These are phyloP conservation scores for Cathartes aura DNA, from an alignment of 2,113 vertebrate genomes.

Conservation along the genomic window DNA sequence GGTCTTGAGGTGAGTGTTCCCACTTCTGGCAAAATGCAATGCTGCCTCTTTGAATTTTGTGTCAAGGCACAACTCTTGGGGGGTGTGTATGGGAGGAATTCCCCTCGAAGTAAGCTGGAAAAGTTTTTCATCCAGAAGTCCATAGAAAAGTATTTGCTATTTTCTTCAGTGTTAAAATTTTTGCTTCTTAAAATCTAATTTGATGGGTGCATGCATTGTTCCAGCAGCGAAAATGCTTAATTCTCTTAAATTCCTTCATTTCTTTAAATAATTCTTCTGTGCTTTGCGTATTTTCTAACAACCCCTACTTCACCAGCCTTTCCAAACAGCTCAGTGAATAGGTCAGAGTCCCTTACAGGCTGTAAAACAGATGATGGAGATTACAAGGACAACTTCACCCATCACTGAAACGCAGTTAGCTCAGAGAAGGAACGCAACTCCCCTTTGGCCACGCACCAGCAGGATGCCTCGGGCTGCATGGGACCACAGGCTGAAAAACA, in stretches of 20 bases:
- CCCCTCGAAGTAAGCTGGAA: neutral
- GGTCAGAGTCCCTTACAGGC: neutral
- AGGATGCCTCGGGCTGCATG: neutral
- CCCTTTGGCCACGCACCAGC: fast-evolving
- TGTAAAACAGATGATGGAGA: neutral
- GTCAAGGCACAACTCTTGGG: neutral
- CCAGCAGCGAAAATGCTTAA: neutral
- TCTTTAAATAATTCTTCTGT: neutral
- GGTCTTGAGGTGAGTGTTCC: neutral
- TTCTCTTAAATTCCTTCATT: neutral
- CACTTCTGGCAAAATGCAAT: neutral
- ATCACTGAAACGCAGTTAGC: too few species aligned
- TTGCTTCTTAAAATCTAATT: neutral
- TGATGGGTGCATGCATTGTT: neutral
- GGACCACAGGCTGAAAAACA: neutral
- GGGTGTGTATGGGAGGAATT: too few species aligned
- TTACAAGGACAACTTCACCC: neutral
- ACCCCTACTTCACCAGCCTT: neutral
- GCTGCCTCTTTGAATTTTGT: neutral
- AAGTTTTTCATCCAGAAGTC: neutral
- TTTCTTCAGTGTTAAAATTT: neutral
- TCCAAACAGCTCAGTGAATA: neutral
- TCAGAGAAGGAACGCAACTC: neutral
- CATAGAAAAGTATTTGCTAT: fast-evolving
- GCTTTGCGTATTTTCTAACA: neutral